Base-by-base conservation (phyloP, 2,113 vertebrate genomes). In the Phocoena phocoena region DNA sequence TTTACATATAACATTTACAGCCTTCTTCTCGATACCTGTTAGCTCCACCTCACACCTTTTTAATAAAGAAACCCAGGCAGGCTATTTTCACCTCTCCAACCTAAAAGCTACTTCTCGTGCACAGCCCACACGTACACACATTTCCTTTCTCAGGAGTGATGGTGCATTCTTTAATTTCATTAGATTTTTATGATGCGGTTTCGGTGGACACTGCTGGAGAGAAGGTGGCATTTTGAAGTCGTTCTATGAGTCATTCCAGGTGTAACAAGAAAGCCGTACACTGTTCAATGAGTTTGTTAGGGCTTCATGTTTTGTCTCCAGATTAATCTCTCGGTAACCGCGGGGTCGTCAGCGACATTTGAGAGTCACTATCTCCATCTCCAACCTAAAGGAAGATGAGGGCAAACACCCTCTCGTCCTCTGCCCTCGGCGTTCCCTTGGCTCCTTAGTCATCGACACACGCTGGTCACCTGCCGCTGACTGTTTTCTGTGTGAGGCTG, bases 401-500 rank as follows among this genome's bases (percentile, higher is more conserved):
- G 67, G 8, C 41, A 20, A n/a, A 18, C 6, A 6, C 63, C 5
- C 3, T 6, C 18, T 50, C 41, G 41, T 4, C 3, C 13, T 6
- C 31, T 6, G 8, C 7, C 2, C 10, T 58, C 6, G 14, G 0
- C 13, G 2, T 28, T 4, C 4, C 12, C 21, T 47, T 3, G 10
- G 12, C 26, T 41, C 41, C 1, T 13, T 26, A 41, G 3, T 62
- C 41, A 28, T 31, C 31, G 23, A 2, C 25, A 65, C 10, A 2
- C 17, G 60, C 28, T 33, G 10, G 18, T 13, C 20, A 28, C 9
- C 33, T 26, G 4, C 20, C 2, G 0, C 6, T 28, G 21, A 21
- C 1, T 2, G 0, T 86, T 7, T 50, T 55, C 28, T 70, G 21
- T 3, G 7, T 15, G 79, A 84, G 11, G 38, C 21, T 0, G 41